A percentile compares a stretch with the other conserved stretches of the same genome.
phyloP scores from a whole-genome alignment of 2,797 vertebrate genomes.

The Sebastiscus albofasciatus region DNA sequence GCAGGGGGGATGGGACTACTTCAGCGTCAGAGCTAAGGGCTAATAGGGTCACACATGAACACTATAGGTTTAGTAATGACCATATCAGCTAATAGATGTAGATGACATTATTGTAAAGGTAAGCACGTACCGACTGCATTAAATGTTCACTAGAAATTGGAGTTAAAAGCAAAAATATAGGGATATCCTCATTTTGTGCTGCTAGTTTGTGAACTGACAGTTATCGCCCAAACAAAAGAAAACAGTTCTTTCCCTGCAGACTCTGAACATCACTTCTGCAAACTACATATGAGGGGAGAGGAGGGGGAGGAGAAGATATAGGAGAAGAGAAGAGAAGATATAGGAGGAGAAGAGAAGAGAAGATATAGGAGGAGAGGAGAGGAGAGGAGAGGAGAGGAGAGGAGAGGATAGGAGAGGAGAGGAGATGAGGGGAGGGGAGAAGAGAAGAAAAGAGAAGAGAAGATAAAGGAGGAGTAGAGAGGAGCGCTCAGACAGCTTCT shows the following conservation, averaged over 20 bases:
- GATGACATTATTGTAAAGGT: neutral
- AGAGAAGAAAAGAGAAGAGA: neutral
- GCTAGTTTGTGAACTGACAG: slow-evolving; percentile 23
- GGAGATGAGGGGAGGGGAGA: neutral
- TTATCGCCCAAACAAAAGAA: slow-evolving; percentile 34
- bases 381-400: too few relatives aligned
- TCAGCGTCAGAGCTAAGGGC: neutral
- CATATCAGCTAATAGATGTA: neutral
- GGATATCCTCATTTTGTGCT: slow-evolving; percentile 6
- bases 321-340: neutral
- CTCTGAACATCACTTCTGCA: slow-evolving; percentile 17
- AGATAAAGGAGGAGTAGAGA: slow-evolving; percentile 7
- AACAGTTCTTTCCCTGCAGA: slow-evolving; percentile 11
- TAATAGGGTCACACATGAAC: slow-evolving; percentile 24
- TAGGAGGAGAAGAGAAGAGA: neutral
- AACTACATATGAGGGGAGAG: slow-evolving; percentile 5
- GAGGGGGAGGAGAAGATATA: neutral
- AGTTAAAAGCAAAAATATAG: neutral
- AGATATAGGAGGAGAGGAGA: neutral
- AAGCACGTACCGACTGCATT: neutral
- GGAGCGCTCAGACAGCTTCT: slow-evolving; percentile 63
- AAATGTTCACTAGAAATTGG: neutral
- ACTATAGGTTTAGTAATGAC: slow-evolving; percentile 23
- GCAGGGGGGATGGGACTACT: neutral
- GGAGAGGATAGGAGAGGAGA: too few relatives aligned